These are phyloP conservation scores for Protobothrops flavoviridis DNA, from an alignment of 2,113 vertebrate species.

Conservation along the genomic window DNA sequence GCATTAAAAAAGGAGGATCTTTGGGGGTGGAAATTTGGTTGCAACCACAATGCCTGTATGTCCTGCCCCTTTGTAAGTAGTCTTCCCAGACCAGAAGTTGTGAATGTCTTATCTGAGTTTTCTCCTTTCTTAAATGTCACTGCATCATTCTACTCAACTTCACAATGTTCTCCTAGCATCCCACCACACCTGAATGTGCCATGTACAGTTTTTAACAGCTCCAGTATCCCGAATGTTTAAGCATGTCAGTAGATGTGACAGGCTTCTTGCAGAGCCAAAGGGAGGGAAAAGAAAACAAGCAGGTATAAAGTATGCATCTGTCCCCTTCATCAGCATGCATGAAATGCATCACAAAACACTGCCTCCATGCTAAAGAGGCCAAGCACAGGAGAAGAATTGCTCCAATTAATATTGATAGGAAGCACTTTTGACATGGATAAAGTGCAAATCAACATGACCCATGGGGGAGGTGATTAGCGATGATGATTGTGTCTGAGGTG, in stretches of 20 bases:
- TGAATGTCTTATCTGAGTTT: not conserved
- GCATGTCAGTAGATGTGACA: slow-evolving; percentile 5
- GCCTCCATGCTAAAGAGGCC: not conserved
- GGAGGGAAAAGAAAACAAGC: not conserved
- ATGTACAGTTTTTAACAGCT: slow-evolving; percentile 14
- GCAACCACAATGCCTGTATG: not conserved
- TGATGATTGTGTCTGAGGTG: slow-evolving; percentile 16
- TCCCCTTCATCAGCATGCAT: slow-evolving; percentile 16
- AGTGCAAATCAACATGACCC: slow-evolving; percentile 28
- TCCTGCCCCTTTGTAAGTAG: not conserved
- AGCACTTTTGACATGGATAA: slow-evolving; percentile 19
- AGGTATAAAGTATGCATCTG: not conserved
- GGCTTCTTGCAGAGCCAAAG: not conserved
- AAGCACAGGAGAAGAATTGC: not conserved
- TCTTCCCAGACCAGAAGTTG: not conserved
- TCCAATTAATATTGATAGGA: slow-evolving; percentile 33
- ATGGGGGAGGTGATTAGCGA: slow-evolving; percentile 15
- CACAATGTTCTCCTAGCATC: not conserved
- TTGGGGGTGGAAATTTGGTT: not conserved
- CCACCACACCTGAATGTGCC: not conserved
- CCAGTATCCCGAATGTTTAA: not conserved
- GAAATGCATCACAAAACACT: not conserved
- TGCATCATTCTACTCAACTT: not conserved
- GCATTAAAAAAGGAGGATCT: slow-evolving; percentile 1
- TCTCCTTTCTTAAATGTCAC: not conserved